Percentiles rank a stretch among this genome's conserved stretches.
Conservation (phyloP, 2,113 vertebrate genomes). For the Apteryx mantelli region DNA sequence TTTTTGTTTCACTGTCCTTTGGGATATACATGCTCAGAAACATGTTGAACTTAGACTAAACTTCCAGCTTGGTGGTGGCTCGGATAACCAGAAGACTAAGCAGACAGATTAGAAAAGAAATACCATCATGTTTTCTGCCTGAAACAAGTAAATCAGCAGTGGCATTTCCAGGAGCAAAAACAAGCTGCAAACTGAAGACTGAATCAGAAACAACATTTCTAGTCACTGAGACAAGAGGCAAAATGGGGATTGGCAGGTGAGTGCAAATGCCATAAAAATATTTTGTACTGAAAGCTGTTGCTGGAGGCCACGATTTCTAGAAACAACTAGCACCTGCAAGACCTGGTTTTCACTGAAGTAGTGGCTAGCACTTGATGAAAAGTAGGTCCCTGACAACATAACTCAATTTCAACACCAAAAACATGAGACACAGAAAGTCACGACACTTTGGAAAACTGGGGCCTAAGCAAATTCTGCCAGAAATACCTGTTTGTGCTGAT, state of each 20-base stretch:
- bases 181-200: not conserved
- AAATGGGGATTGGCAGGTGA: not conserved
- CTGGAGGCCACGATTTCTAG: not conserved
- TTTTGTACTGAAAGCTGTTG: not conserved
- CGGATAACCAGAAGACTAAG: not conserved
- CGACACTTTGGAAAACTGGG: accelerated
- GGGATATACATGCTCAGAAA: not conserved
- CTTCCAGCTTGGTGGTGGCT: not conserved
- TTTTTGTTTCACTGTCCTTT: not conserved
- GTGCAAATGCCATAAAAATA: not conserved
- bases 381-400: not conserved
- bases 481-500: slow-evolving; percentile 92
- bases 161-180: not conserved
- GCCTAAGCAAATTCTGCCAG: not conserved
- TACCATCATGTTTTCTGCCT: accelerated
- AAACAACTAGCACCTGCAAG: not conserved
- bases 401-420: not conserved
- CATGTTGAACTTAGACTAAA: not conserved
- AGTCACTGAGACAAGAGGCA: not conserved
- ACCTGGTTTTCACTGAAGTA: not conserved
- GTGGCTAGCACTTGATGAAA: not conserved
- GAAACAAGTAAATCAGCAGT: accelerated
- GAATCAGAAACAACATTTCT: not conserved
- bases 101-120: not conserved
- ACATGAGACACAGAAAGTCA: not conserved